Percentiles rank a stretch among this genome's conserved stretches.
Evolutionary conservation across 2,797 vertebrate species (phyloP).

Genomic region (Periophthalmus magnuspinnatus): DNA sequence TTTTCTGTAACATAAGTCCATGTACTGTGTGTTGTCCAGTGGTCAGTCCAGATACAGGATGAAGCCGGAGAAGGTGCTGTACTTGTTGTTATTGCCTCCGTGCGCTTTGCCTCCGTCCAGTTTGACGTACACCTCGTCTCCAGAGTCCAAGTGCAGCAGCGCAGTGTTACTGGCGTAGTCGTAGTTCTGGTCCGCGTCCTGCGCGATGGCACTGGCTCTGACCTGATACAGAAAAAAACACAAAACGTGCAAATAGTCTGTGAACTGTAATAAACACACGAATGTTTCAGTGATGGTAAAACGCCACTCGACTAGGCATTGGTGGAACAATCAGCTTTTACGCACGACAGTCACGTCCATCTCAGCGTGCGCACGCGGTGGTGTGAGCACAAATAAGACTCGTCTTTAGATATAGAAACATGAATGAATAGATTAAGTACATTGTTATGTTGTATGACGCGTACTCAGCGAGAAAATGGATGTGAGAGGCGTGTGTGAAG

Average conservation of each 20-base stretch:
- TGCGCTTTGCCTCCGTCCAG: slow-evolving; percentile 97
- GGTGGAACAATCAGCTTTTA: slow-evolving; percentile 21
- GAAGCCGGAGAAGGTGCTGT: slow-evolving; percentile 99
- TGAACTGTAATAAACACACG: background rate
- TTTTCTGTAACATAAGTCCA: slow-evolving; percentile 24
- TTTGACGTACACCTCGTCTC: slow-evolving; percentile 96
- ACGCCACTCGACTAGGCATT: background rate
- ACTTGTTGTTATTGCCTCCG: slow-evolving; percentile 99
- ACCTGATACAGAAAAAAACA: slow-evolving; percentile 73
- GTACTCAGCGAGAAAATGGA: background rate
- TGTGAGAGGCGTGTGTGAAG: background rate
- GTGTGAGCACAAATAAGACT: background rate
- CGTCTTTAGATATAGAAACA: background rate
- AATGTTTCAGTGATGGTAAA: background rate
- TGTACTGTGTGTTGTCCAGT: background rate
- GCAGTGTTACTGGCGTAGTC: slow-evolving; percentile 98
- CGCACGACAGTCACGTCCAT: slow-evolving; percentile 20
- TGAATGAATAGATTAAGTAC: background rate
- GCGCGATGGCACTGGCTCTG: slow-evolving; percentile 95
- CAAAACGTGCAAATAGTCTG: background rate
- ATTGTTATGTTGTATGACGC: background rate
- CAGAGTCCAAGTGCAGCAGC: slow-evolving; percentile 94
- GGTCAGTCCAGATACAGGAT: slow-evolving; percentile 93
- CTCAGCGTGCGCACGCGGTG: background rate
- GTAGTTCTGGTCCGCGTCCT: slow-evolving; percentile 97